Evolutionary conservation across 2,113 vertebrate genomes (phyloP), one percentile per base, ranked within the genome.

Genomic region (Spizaetus ornatus): DNA sequence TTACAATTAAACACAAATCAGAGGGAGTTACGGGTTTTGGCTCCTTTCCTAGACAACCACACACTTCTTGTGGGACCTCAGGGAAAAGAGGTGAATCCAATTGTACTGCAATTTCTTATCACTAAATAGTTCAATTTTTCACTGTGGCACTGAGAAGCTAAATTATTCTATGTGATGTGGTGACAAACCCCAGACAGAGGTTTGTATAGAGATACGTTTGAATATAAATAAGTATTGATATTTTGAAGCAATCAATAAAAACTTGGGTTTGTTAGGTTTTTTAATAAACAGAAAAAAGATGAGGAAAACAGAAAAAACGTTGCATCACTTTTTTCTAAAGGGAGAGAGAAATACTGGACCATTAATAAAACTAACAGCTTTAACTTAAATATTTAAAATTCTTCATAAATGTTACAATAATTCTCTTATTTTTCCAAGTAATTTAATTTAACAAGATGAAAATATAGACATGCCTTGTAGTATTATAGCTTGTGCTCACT

Each of bases 1-100:
- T 70, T 72, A 82, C 20, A 93, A 88, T 56, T 69, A 93, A 93
- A 94, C 70, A 94, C 36, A 90, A 72, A 69, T 79, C 82, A 76
- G 48, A 72, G 61, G 66, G 47, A 87, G 25, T 76, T 85, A 82
- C 29, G 95, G 87, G 32, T 0, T 84, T 43, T 90, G 94, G 82
- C 69, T 94, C 38, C 50, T 48, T 79, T 85, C 81, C 86, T 69
- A 82, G 56, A 82, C 48, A 90, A 45, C 73, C 61, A 53, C 47
- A 86, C 0, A 0, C 18, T 76, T 76, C 92, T 87, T 58, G 42
- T 0, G 1, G 71, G 65, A 72, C 76, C 67, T 79, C 65, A 48
- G 48, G 69, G 72, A 82, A 84, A 96, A 84, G 1, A 47, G 38
- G 62, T 82, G 72, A 87, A 82, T 59, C 25, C 34, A 78, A 53